Evolutionary conservation across 2,888 invertebrate genomes (phyloP).

Genomic region (Dolichopus griseipennis): DNA sequence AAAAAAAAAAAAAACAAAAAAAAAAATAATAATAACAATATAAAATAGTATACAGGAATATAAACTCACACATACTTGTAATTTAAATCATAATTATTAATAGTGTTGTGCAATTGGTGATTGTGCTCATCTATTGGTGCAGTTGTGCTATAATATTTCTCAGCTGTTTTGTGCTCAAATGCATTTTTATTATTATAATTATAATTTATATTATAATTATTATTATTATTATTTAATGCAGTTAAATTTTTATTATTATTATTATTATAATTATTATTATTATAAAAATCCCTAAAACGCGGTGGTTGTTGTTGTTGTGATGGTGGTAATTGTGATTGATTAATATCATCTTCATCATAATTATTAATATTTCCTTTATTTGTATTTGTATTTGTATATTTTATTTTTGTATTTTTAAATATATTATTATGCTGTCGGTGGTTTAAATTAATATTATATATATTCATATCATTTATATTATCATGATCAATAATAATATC

Average conservation of each 20-base stretch:
- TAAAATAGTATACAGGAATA: neutral
- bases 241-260: conserved; percentile 12
- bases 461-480: conserved; percentile 5
- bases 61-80: conserved; percentile 16
- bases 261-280: conserved; percentile 13
- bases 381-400: neutral
- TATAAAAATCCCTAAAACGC: conserved; percentile 9
- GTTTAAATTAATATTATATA: conserved; percentile 6
- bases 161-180: neutral
- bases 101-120: conserved; percentile 9
- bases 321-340: neutral
- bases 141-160: conserved; percentile 17
- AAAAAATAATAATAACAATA: too few species aligned
- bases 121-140: conserved; percentile 20
- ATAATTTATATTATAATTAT: conserved; percentile 10
- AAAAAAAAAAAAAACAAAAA: too few species aligned
- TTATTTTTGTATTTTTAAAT: neutral
- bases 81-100: conserved; percentile 13
- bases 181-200: conserved; percentile 13
- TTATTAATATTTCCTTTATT: conserved; percentile 4
- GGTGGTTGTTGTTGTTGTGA: neutral
- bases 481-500: conserved; percentile 18
- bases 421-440: neutral
- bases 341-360: neutral
- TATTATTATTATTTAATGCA: conserved; percentile 1